Base-by-base conservation (phyloP, 1,140 invertebrate genomes). In the Cepaea nemoralis region DNA sequence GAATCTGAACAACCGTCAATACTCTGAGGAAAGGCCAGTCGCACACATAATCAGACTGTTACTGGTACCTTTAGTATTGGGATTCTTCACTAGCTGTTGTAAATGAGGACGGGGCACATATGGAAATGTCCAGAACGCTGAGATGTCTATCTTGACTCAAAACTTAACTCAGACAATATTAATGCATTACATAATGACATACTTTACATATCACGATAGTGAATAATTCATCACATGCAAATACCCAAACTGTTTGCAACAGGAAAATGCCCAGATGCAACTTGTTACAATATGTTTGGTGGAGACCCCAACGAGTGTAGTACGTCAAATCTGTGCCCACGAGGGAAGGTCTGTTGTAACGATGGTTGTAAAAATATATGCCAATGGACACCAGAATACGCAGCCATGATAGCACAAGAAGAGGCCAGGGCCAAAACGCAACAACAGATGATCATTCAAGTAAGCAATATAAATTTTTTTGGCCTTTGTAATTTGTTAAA, bases 361-460 rank as follows among this genome's bases (percentile, higher is more conserved):
- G 76, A 78, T 37, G 76, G 76, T 3, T 78, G 76, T 59, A 78
- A 78, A 59, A 78, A 78, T 37, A 59, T 78, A 10, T 78, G 76
- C 40, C 50, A 63, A 19, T 40, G 39, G 39, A 78, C 59, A 33
- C 76, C 55, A 22, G 55, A 63, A 33, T 37, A 6, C 8, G 76
- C 55, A 5, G 76, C 76, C 31, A 45, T 39, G 22, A 24, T 67
- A n/a, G 76, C 76, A 27, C 37, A 66, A 40, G 27, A 66, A 59
- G 76, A 78, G 33, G 76, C 76, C 35, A 63, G 59, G 76, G n/a
- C 22, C 5, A 63, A 55, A 39, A 16, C 66, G 14, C 76, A 78
- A 24, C 76, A 78, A 42, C 50, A 66, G 76, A 27, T 78, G n/a
- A 63, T 78, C 22, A 19, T 39, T n/a, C 50, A 78, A 37, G 76